Conservation (phyloP, 2,888 invertebrate species). For the Acronicta psi region DNA sequence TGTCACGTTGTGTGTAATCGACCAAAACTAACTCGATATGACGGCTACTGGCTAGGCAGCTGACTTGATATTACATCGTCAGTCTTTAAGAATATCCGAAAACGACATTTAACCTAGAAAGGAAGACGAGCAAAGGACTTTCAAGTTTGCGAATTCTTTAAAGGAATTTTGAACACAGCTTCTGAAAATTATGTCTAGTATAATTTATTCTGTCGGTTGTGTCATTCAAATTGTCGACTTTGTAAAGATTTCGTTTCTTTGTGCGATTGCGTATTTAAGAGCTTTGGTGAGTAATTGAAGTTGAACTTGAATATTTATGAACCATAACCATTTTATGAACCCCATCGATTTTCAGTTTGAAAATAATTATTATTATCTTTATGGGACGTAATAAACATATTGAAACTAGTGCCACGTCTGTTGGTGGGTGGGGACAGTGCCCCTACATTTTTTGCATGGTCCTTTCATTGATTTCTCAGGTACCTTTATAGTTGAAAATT, state of each 20-base stretch:
- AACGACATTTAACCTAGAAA: not conserved
- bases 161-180: constrained; percentile 26
- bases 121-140: constrained; percentile 20
- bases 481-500: not conserved
- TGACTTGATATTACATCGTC: too few relatives aligned
- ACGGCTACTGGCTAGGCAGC: not conserved
- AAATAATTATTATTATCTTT: too few relatives aligned
- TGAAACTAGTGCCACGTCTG: too few relatives aligned
- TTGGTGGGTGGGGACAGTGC: too few relatives aligned
- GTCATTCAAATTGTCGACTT: constrained; percentile 14
- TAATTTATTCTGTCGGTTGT: constrained; percentile 20
- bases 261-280: constrained; percentile 9
- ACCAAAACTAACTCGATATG: not conserved
- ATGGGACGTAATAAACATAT: too few relatives aligned
- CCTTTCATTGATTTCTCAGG: too few relatives aligned
- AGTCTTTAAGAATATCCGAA: not conserved
- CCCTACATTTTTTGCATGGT: too few relatives aligned
- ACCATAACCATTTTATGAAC: too few relatives aligned
- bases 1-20: not conserved
- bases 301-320: too few relatives aligned
- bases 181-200: constrained; percentile 2
- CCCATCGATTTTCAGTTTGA: too few relatives aligned
- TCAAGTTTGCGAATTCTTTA: constrained; percentile 9
- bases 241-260: constrained; percentile 14
- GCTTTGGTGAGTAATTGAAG: constrained; percentile 5